Conservation (phyloP, 64 coral and sea anemone species). For the Anthopleura sola region DNA sequence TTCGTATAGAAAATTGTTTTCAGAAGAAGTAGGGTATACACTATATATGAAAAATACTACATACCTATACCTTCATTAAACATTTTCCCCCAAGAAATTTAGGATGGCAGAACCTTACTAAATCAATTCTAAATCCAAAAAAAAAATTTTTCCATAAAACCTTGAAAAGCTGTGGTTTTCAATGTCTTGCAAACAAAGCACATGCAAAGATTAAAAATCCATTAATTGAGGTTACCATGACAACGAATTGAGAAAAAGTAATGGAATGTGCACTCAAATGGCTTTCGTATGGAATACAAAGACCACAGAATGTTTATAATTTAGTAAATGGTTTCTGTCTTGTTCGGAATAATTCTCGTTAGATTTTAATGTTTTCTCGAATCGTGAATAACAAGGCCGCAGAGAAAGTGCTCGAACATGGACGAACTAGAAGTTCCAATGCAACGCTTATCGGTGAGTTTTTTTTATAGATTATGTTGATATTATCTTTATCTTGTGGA, state of each 20-base stretch:
- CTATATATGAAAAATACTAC: no score
- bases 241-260: not conserved
- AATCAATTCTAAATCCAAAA: no score
- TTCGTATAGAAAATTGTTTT: no score
- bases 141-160: no score
- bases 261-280: conserved; percentile 1
- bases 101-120: no score
- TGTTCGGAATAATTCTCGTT: not conserved
- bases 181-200: not conserved
- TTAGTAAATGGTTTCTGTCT: not conserved
- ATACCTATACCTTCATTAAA: no score
- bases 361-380: not conserved
- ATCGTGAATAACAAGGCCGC: not conserved
- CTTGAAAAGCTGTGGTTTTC: not conserved
- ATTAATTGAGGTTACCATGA: conserved; percentile 2
- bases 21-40: no score
- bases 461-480: no score
- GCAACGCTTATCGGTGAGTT: no score
- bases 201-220: not conserved
- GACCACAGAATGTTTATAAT: not conserved
- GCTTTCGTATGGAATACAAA: not conserved
- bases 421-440: no score
- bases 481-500: no score
- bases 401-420: not conserved
- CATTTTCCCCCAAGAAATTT: no score